Percentiles rank a stretch among this genome's conserved stretches.
phyloP scores from a whole-genome alignment of 2,113 vertebrate species.

The Strix uralensis region DNA sequence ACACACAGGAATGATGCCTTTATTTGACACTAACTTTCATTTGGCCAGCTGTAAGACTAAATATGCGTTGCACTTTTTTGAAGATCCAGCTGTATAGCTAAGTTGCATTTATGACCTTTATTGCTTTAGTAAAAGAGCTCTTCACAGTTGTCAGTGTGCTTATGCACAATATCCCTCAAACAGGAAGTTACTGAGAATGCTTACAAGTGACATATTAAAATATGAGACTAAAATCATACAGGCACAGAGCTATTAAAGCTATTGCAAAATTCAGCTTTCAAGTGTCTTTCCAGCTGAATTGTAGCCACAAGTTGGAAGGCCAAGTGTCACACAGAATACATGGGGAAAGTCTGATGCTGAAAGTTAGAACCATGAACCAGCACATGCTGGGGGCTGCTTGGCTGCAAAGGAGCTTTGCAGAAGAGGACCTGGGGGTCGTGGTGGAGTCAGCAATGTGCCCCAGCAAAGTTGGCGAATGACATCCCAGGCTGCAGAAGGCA shows the following conservation, averaged over 20 bases:
- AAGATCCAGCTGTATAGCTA: neutral
- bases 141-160: neutral
- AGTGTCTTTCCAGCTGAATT: neutral
- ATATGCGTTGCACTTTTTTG: neutral
- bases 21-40: neutral
- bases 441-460: neutral
- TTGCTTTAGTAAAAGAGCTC: neutral
- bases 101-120: neutral
- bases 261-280: neutral
- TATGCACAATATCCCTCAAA: neutral
- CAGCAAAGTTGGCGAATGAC: rapidly evolving
- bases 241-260: neutral
- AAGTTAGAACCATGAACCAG: neutral
- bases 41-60: neutral
- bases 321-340: neutral
- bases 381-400: neutral
- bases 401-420: neutral
- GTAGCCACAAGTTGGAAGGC: neutral
- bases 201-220: neutral
- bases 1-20: neutral
- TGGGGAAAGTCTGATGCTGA: neutral
- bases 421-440: neutral
- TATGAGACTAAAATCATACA: neutral
- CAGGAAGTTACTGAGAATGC: too few relatives aligned
- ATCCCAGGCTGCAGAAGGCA: neutral